Evolutionary conservation across 23 tunicate genomes (phyloP).

Genomic region (Ciona savignyi): DNA sequence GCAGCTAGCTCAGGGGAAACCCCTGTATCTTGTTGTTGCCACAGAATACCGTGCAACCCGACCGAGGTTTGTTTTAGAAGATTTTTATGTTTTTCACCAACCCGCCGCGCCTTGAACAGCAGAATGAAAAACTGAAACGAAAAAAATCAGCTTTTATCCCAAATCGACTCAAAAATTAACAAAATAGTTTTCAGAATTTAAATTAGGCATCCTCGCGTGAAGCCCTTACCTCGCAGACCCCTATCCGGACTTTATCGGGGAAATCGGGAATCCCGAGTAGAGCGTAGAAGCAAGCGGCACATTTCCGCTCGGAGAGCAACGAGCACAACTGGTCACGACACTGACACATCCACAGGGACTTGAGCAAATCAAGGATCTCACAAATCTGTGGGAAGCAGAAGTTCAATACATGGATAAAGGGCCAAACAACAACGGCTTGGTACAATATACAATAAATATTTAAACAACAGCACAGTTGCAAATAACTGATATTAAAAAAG

Average conservation of each 20-base stretch:
- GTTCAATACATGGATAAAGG: background rate
- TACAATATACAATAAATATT: background rate
- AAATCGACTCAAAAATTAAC: too few relatives aligned
- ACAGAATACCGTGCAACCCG: slow-evolving; percentile 45
- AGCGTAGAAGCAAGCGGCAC: slow-evolving; percentile 39
- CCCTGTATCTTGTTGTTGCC: slow-evolving; percentile 14
- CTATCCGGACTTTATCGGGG: slow-evolving; percentile 2
- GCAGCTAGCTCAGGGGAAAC: slow-evolving; percentile 12
- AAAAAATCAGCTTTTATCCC: too few relatives aligned
- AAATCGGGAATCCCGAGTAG: slow-evolving; percentile 33
- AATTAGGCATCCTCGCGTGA: too few relatives aligned
- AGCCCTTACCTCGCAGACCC: slow-evolving; percentile 4
- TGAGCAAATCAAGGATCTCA: slow-evolving; percentile 65
- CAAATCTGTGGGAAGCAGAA: slow-evolving; percentile 32
- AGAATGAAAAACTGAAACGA: slow-evolving; percentile 15
- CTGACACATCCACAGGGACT: slow-evolving; percentile 41
- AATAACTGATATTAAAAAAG: background rate
- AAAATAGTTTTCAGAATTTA: too few relatives aligned
- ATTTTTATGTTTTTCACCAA: slow-evolving; percentile 33
- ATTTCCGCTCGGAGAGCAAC: slow-evolving; percentile 29
- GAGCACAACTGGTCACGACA: slow-evolving; percentile 43
- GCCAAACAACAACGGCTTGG: background rate
- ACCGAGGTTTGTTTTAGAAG: slow-evolving; percentile 25
- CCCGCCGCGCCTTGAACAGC: slow-evolving; percentile 18
- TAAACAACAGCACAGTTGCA: background rate